A percentile compares a stretch with the other conserved stretches of the same genome.
These are phyloP conservation scores for Anguilla obscura DNA, from an alignment of 2,797 vertebrate species.

Conservation along the genomic window DNA sequence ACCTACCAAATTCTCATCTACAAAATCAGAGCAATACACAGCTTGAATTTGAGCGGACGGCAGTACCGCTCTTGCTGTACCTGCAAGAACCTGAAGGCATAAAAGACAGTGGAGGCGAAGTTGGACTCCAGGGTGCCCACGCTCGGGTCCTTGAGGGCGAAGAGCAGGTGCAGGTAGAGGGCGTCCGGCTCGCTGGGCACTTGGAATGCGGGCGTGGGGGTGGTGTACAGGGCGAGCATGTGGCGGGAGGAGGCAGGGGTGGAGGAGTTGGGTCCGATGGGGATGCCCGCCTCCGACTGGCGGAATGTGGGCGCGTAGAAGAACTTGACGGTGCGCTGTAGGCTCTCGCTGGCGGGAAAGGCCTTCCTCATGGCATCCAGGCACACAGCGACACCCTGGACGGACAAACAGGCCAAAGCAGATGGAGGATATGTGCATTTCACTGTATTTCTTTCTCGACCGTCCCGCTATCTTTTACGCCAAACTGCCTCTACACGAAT, in stretches of 20 bases:
- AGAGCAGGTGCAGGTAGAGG: slow-evolving; percentile 82
- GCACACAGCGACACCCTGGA: slow-evolving; percentile 79
- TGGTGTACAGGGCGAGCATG: slow-evolving; percentile 73
- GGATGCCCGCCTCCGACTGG: slow-evolving; percentile 69
- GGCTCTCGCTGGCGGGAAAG: slow-evolving; percentile 70
- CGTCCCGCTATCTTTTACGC: neutral
- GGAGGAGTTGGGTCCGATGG: slow-evolving; percentile 69
- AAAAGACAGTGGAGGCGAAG: slow-evolving; percentile 76
- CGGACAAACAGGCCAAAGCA: neutral
- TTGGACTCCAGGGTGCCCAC: slow-evolving; percentile 79
- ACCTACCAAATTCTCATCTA: neutral
- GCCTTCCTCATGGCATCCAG: slow-evolving; percentile 67
- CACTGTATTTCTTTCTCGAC: neutral
- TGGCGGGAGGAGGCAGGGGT: slow-evolving; percentile 69
- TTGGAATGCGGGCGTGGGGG: slow-evolving; percentile 63
- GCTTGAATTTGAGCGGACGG: neutral
- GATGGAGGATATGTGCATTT: neutral
- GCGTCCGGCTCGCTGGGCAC: slow-evolving; percentile 65
- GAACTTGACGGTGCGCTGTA: slow-evolving; percentile 69
- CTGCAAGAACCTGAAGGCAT: slow-evolving; percentile 75
- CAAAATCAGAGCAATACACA: neutral
- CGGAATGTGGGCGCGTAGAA: slow-evolving; percentile 63
- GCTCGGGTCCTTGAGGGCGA: slow-evolving; percentile 71
- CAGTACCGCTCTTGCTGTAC: slow-evolving; percentile 39
- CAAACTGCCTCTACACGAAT: neutral